Base-by-base conservation (phyloP, 2,113 vertebrate species). In the Laticauda laticaudata region DNA sequence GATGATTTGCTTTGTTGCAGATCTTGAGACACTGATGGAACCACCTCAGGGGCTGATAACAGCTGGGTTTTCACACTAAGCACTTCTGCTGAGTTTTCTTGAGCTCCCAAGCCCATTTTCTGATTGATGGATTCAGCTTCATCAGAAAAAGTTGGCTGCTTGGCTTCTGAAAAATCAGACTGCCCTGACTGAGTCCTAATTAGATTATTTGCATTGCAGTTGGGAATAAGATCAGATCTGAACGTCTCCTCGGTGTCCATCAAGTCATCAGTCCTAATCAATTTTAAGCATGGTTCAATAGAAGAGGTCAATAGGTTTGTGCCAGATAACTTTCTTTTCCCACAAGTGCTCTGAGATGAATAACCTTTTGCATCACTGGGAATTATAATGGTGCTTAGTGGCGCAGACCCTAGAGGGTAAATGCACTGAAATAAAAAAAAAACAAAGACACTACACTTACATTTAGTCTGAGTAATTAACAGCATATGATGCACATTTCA, bases 351-450 rank as follows among this genome's bases (percentile, higher is more conserved):
- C 93, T 92, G 89, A 95, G 85, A 90, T 45, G 94, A 93, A 94
- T 85, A 92, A 75, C 95, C 94, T 97, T 96, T 94, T 95, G 95
- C 95, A 96, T 96, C n/a, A 59, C 96, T 53, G 97, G 97, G 97
- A 96, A 96, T 93, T 96, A 98, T 96, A 94, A 99, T 95, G 94
- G 98, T 98, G 96, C 97, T 98, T 96, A 99, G 94, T 10, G 98
- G 97, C 69, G 96, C 97, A 95, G 97, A 98, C 93, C 99, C 99
- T 95, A 99, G 97, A 24, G 99, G 99, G 96, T 98, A 99, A 94
- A 99, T 98, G 96, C 99, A 99, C 99, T 99, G 94, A 86, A 95
- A 90, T 55, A 93, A 94, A 92, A 69, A 93, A 7, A 69, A 45
- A 96, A 21, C 20, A 14, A 18, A 23, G n/a, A 61, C 23, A 26